Conservation (phyloP, 2,797 vertebrate species). For the Fistularia tabacaria region DNA sequence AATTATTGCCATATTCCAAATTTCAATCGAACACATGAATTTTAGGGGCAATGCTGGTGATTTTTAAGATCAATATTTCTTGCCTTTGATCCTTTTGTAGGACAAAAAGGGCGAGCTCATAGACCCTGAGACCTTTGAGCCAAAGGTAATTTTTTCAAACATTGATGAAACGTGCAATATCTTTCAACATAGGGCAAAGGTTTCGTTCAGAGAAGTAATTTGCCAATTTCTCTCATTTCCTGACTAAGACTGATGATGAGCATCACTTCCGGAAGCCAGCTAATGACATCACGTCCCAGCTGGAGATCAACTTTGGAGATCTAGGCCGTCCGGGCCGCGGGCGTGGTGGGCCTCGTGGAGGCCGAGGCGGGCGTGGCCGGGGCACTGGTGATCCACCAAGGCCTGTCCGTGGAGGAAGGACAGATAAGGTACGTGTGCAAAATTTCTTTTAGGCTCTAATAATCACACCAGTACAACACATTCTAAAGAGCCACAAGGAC, state of each 20-base stretch:
- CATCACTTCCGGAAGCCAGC: slow-evolving; percentile 96
- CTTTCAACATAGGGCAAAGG: background rate
- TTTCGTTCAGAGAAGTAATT: no score
- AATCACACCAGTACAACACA: no score
- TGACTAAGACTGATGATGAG: slow-evolving; percentile 78
- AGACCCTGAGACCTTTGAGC: slow-evolving; percentile 57
- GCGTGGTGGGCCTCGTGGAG: slow-evolving; percentile 84
- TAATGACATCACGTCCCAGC: slow-evolving; percentile 96
- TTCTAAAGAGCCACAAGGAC: no score
- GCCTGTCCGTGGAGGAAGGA: slow-evolving; percentile 82
- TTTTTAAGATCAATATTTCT: background rate
- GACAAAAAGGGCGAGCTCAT: slow-evolving; percentile 63
- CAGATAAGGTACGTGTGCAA: slow-evolving; percentile 81
- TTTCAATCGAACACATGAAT: background rate
- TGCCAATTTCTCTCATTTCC: no score
- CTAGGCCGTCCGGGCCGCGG: slow-evolving; percentile 91
- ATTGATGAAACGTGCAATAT: no score
- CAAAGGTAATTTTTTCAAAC: slow-evolving; percentile 55
- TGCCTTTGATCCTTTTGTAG: slow-evolving; percentile 12
- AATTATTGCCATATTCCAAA: no score
- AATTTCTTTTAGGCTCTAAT: background rate
- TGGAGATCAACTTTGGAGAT: slow-evolving; percentile 99
- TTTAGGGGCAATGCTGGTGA: background rate
- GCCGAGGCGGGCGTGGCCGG: slow-evolving; percentile 68
- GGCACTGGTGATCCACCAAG: slow-evolving; percentile 63